Conservation (phyloP, 1,140 invertebrate genomes). For the Drosophila oshimai region DNA sequence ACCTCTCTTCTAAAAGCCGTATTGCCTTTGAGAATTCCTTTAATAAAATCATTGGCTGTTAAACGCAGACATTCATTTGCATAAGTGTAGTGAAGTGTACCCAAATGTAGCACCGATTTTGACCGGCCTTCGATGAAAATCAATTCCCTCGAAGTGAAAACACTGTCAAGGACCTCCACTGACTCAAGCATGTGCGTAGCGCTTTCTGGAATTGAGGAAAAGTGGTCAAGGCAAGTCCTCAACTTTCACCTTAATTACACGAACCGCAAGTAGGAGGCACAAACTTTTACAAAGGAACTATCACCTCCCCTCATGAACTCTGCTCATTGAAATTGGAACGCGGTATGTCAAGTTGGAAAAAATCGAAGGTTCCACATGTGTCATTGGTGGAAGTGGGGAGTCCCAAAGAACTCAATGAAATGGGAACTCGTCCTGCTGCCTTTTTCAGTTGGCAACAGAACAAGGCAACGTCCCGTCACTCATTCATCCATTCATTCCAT, state of each 20-base stretch:
- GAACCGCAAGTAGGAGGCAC: background rate
- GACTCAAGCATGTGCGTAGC: background rate
- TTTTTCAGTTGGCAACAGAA: constrained; percentile 2
- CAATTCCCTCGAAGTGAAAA: background rate
- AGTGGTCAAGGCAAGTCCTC: constrained; percentile 33
- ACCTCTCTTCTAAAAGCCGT: too few species aligned
- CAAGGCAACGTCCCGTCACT: constrained; percentile 25
- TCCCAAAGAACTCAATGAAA: background rate
- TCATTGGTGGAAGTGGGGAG: background rate
- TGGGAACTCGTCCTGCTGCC: constrained; percentile 16
- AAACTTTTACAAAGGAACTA: background rate
- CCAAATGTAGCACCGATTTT: background rate
- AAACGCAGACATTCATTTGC: background rate
- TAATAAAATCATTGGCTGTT: background rate
- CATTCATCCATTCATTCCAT: constrained; percentile 27
- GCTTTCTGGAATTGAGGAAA: constrained; percentile 2
- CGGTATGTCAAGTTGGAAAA: constrained; percentile 33
- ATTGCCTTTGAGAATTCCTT: too few species aligned
- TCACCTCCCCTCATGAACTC: background rate
- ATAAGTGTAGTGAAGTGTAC: background rate
- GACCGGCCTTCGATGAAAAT: background rate
- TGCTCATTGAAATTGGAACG: constrained; percentile 35
- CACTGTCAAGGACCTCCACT: background rate
- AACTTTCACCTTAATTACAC: constrained; percentile 52
- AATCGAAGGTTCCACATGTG: constrained; percentile 32